phyloP scores from a whole-genome alignment of 2,888 invertebrate genomes.

The Acleris holmiana region DNA sequence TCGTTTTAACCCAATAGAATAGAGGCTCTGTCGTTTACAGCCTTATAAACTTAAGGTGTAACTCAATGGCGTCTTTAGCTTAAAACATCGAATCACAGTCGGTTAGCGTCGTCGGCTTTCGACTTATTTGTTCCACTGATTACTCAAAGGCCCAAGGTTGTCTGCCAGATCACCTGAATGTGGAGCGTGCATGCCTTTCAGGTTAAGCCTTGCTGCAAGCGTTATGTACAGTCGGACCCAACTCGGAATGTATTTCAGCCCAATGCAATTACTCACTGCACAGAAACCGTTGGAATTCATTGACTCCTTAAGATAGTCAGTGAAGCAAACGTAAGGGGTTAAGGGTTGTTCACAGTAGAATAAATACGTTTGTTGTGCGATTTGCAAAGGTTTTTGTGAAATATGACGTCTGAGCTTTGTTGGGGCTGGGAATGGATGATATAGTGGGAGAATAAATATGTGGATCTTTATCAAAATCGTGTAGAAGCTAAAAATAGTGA shows the following conservation, averaged over 20 bases:
- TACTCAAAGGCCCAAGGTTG: constrained; percentile 28
- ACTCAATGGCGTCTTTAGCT: constrained; percentile 5
- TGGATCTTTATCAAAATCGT: too few species aligned
- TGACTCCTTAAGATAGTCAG: constrained; percentile 12
- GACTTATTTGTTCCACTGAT: constrained; percentile 34
- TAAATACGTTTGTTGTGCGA: constrained; percentile 8
- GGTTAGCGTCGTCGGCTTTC: constrained; percentile 26
- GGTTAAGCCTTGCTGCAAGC: neutral
- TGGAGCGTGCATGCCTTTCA: constrained; percentile 14
- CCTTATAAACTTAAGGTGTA: too few species aligned
- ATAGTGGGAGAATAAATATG: neutral
- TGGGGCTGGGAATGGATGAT: neutral
- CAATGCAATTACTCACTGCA: constrained; percentile 34
- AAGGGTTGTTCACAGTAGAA: constrained; percentile 13
- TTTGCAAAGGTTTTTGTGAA: constrained; percentile 5
- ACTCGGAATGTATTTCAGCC: constrained; percentile 13
- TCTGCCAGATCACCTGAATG: neutral
- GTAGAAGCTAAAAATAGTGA: too few species aligned
- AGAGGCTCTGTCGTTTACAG: too few species aligned
- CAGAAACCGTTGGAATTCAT: constrained; percentile 22
- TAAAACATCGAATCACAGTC: constrained; percentile 39
- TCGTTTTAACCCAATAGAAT: too few species aligned
- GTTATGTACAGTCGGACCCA: constrained; percentile 14
- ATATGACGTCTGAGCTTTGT: constrained; percentile 13
- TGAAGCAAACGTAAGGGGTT: neutral